Evolutionary conservation across 2,797 vertebrate genomes (phyloP).

Genomic region (Acipenser ruthenus): DNA sequence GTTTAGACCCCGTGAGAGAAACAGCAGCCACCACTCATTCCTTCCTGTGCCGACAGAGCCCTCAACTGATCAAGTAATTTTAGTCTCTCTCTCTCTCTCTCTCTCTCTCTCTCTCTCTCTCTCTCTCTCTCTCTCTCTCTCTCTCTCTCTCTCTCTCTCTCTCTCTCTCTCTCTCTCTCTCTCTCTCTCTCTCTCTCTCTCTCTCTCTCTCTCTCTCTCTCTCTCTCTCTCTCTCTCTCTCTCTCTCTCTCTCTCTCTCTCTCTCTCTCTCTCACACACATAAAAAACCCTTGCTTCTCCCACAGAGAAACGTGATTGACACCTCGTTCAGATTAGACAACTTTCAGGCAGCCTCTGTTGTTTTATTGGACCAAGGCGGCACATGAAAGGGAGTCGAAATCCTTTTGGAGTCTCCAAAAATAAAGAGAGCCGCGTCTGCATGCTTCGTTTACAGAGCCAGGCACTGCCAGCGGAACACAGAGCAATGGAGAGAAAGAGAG

Average conservation of each 20-base stretch:
- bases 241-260: not conserved
- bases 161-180: too few relatives aligned
- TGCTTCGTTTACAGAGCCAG: constrained; percentile 38
- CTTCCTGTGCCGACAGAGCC: constrained; percentile 34
- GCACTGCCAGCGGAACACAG: constrained; percentile 32
- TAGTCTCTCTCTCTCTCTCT: constrained; percentile 36
- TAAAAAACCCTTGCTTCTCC: constrained; percentile 57
- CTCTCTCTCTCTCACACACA: constrained; percentile 24
- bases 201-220: constrained; percentile 1
- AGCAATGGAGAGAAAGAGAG: constrained; percentile 11
- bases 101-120: constrained; percentile 16
- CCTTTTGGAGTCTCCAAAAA: constrained; percentile 58
- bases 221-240: constrained; percentile 17
- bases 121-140: constrained; percentile 37
- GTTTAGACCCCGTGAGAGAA: constrained; percentile 39
- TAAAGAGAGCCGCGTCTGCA: constrained; percentile 44
- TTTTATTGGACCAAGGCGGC: constrained; percentile 68
- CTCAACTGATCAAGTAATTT: constrained; percentile 33
- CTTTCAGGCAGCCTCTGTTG: constrained; percentile 51
- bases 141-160: constrained; percentile 16
- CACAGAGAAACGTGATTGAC: constrained; percentile 59
- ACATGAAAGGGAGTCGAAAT: constrained; percentile 61
- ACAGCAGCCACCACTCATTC: constrained; percentile 33
- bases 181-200: too few relatives aligned
- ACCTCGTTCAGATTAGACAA: constrained; percentile 56